Percentiles rank a stretch among this genome's conserved stretches.
These are phyloP conservation scores for Merops nubicus DNA, from an alignment of 2,113 vertebrate species.

Conservation along the genomic window DNA sequence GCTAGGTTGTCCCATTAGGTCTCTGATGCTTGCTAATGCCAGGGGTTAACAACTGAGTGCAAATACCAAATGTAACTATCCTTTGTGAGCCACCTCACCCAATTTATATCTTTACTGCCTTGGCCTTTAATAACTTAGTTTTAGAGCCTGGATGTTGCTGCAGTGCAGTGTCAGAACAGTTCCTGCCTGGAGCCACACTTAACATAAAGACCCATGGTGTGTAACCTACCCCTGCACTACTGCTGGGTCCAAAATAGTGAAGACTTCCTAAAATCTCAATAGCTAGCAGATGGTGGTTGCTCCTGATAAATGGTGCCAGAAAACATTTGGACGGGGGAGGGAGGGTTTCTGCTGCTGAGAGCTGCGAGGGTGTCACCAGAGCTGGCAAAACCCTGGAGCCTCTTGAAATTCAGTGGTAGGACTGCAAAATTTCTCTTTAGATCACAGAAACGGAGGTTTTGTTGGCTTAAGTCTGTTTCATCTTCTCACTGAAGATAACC, in stretches of 20 bases:
- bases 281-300: neutral
- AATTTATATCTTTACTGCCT: neutral
- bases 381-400: neutral
- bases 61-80: neutral
- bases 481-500: neutral
- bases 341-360: neutral
- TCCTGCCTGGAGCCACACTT: neutral
- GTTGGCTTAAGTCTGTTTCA: neutral
- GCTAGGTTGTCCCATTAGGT: neutral
- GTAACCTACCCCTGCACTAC: neutral
- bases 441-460: neutral
- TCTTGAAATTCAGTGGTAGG: neutral
- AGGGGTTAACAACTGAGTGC: neutral
- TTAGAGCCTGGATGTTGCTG: neutral
- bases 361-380: neutral
- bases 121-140: neutral
- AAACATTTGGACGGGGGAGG: neutral
- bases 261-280: neutral
- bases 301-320: neutral
- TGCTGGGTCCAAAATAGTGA: neutral
- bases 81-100: neutral
- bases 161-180: neutral
- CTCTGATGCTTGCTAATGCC: neutral
- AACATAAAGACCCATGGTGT: rapidly evolving
- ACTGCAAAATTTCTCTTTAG: neutral